A percentile compares a stretch with the other conserved stretches of the same genome.
Evolutionary conservation across 2,113 vertebrate genomes (phyloP).

Genomic region (Martes martes): DNA sequence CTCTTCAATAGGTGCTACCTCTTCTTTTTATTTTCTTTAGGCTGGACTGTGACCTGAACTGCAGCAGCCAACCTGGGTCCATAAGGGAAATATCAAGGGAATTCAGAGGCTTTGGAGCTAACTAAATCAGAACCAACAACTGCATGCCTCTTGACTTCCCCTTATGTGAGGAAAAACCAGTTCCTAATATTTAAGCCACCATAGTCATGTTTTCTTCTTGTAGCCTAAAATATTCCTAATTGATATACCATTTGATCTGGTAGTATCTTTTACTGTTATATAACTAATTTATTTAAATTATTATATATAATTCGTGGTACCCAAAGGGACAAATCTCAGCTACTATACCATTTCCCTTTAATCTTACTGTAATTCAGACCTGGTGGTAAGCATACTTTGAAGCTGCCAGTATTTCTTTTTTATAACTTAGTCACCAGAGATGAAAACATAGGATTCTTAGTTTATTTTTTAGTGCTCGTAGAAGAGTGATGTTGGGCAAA

Average conservation of each 20-base stretch:
- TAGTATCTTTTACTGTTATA: not conserved
- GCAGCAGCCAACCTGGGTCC: not conserved
- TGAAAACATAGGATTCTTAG: not conserved
- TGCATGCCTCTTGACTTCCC: not conserved
- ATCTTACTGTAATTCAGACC: not conserved
- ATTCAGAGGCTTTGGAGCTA: not conserved
- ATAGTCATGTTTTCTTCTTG: not conserved
- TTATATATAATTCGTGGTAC: not conserved
- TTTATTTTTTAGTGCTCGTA: not conserved
- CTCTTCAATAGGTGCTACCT: not conserved
- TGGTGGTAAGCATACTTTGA: not conserved
- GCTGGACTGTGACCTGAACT: not conserved
- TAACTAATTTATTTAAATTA: not conserved
- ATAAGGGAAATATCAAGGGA: not conserved
- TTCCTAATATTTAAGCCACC: not conserved
- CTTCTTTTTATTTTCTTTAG: not conserved
- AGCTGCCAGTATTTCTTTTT: not conserved
- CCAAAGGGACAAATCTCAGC: not conserved
- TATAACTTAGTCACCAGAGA: not conserved
- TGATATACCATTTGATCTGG: not conserved
- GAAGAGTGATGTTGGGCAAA: not conserved
- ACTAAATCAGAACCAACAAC: not conserved
- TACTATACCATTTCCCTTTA: not conserved
- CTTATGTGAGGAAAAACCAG: not conserved
- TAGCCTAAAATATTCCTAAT: not conserved